Evolutionary conservation across 2,888 invertebrate species (phyloP), one percentile per base, ranked within the genome.

Genomic region (Sinodicranocentrus sp.): DNA sequence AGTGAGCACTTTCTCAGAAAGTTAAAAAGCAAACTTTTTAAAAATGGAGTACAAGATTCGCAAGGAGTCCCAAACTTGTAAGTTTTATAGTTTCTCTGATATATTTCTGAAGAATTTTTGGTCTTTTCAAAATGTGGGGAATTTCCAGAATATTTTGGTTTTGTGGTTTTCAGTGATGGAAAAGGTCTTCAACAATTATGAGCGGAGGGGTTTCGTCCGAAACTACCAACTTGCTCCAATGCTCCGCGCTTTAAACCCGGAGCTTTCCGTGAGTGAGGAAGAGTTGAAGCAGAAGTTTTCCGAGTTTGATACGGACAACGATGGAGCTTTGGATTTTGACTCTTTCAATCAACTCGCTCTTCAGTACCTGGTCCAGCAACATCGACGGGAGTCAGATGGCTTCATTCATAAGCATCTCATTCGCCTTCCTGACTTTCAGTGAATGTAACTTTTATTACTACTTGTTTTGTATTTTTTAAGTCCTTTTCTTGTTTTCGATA

Each of bases 31-130:
- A 10, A 28, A 67, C 25, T n/a, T 48, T 23, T 28, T n/a, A 52
- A 67, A 25, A 70, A 70, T 70, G 86, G 86, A 86, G 70, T 86
- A 63, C 70, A 86, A 86, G 39, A 76, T 86, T 33, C 84, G 86
- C 44, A 79, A 76, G 79, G 86, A 86, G 52, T 80, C 80, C 43
- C 83, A 86, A 52, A 83, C 77, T 10, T 52, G 86, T 86, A 84
- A 84, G 86, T 73, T 6, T 33, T 10, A 10, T 33, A 10, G 3
- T 48, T 48, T 13, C n/a, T n/a, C n/a, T n/a, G n/a, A n/a, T n/a
- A n/a, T n/a, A n/a, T n/a, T n/a, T 33, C 10, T 33, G 33, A 33
- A 33, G 33, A 33, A 33, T 33, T 33, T 33, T 33, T 33, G n/a
- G n/a, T n/a, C n/a, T 33, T 33, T 33, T 6, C 33, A 33, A 10